Evolutionary conservation across 2,797 vertebrate species (phyloP), one percentile per base, ranked within the genome.

Genomic region (Gadopsis bispinosus): DNA sequence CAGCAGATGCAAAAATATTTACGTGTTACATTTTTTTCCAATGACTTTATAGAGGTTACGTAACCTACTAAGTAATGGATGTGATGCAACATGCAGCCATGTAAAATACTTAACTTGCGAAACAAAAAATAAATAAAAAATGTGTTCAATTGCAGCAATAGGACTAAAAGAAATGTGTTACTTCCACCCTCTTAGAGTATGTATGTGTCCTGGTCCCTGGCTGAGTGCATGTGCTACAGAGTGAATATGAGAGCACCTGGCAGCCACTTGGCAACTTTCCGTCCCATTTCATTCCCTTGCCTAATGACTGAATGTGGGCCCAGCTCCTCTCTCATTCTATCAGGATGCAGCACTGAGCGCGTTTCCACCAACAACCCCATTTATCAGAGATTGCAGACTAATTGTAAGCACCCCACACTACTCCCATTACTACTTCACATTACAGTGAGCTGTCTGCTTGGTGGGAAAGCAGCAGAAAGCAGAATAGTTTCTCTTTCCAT

Each of bases 341-440:
- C 89, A 86, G 87, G 88, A 92, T 85, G 84, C 89, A 86, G 82
- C 73, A 72, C 83, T 76, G 77, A 90, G 80, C 87, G 77, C 55
- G 7, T 87, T 89, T 88, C 84, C 64, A 71, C 89, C 84, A 88
- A 88, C 87, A 83, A 56, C 73, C 76, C 82, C 91, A 91, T 94
- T 92, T 92, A 89, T 94, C 93, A 93, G 80, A 89, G 78, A 80
- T 65, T 69, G 84, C 86, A 55, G 73, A 83, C 86, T 93, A 92
- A 94, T 92, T 92, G 90, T 82, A 77, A 91, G 87, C 83, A 69
- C 86, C 72, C 75, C 73, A 66, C 75, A 17, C 85, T 78, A 43
- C 73, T 86, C 76, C 75, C 81, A 76, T 78, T 81, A 83, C 87
- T 89, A 85, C 83, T 84, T 81, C 81, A 83, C 73, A 72, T 86